Evolutionary conservation across 30 jellyfish, hydroid and myxozoan species (phyloP).

Genomic region (Rhopilema esculentum): DNA sequence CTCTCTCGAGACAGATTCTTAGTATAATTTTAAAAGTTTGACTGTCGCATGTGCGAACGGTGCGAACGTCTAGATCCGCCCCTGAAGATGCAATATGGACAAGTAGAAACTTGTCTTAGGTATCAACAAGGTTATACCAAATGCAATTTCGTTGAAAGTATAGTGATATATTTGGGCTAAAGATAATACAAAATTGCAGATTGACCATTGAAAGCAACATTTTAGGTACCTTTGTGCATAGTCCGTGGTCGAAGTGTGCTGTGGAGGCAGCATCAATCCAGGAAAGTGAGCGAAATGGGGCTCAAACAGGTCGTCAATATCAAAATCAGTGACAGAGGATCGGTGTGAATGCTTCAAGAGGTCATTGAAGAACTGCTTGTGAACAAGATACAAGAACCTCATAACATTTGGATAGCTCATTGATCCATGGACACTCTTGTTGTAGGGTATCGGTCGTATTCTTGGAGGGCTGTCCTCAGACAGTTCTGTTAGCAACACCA

Average conservation of each 20-base stretch:
- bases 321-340: conserved; percentile 48
- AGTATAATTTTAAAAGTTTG: too few species aligned
- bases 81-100: too few species aligned
- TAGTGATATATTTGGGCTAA: too few species aligned
- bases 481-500: conserved; percentile 56
- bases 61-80: too few species aligned
- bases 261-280: conserved; percentile 52
- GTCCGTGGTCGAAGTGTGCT: background rate
- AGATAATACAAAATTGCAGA: too few species aligned
- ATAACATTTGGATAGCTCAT: conserved; percentile 60
- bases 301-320: conserved; percentile 64
- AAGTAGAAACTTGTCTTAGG: too few species aligned
- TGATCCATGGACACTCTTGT: conserved; percentile 42
- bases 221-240: too few species aligned
- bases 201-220: too few species aligned
- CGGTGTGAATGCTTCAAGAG: conserved; percentile 26
- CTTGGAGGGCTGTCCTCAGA: conserved; percentile 63
- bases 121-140: too few species aligned
- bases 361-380: conserved; percentile 61
- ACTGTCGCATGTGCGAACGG: too few species aligned
- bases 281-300: conserved; percentile 63
- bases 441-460: conserved; percentile 52
- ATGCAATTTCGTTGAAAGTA: too few species aligned
- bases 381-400: conserved; percentile 72
- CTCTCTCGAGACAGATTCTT: too few species aligned